These are phyloP conservation scores for Candoia aspera DNA, from an alignment of 2,113 vertebrate genomes.

Conservation along the genomic window DNA sequence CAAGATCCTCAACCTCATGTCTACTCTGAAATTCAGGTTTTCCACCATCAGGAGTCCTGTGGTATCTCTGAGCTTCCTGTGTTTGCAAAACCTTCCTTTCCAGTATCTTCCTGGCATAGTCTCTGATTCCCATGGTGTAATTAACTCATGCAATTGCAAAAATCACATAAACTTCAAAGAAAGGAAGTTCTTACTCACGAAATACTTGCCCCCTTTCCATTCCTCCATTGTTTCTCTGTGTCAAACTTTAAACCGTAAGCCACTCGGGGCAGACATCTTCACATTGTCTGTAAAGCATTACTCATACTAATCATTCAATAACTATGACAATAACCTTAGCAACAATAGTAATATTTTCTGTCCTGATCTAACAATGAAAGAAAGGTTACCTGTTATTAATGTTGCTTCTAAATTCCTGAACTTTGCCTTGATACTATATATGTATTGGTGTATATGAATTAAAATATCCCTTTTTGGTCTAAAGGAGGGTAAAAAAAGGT, in stretches of 20 bases:
- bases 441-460: neutral
- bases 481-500: neutral
- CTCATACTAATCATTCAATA: neutral
- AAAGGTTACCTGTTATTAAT: neutral
- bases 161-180: neutral
- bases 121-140: neutral
- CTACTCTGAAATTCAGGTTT: neutral
- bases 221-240: neutral
- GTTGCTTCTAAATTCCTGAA: neutral
- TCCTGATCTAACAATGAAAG: neutral
- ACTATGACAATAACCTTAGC: neutral
- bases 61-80: neutral
- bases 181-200: neutral
- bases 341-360: neutral
- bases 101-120: neutral
- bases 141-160: neutral
- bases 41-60: neutral
- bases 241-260: neutral
- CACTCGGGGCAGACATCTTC: neutral
- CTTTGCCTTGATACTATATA: neutral
- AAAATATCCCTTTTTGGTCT: neutral
- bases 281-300: neutral
- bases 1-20: neutral
- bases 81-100: neutral
- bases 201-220: neutral